phyloP scores from a whole-genome alignment of 2,113 vertebrate species.

The Austrofundulus limnaeus region DNA sequence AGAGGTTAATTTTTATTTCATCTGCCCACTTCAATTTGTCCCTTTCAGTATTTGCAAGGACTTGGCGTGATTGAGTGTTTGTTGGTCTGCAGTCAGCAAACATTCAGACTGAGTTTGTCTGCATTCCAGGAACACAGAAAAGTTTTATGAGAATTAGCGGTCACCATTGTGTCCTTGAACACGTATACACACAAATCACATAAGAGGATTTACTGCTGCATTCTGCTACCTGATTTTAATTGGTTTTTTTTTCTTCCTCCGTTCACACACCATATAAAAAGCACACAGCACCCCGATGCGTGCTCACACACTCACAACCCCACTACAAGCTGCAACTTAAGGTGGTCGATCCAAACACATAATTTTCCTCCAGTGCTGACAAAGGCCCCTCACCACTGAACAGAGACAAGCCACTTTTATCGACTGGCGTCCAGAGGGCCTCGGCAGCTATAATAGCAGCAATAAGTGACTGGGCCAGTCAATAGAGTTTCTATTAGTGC shows the following conservation, averaged over 20 bases:
- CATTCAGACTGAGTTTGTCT: conserved; percentile 34
- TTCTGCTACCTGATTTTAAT: conserved; percentile 27
- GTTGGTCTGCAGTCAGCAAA: conserved; percentile 26
- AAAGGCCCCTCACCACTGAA: conserved; percentile 61
- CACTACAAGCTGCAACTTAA: conserved; percentile 48
- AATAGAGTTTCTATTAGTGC: conserved; percentile 76
- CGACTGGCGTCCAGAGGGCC: conserved; percentile 64
- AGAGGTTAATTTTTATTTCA: conserved; percentile 1
- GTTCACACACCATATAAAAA: conserved; percentile 3
- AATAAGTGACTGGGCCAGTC: conserved; percentile 71
- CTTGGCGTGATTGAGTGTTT: conserved; percentile 36
- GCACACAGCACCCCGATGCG: background rate
- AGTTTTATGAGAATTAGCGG: conserved; percentile 42
- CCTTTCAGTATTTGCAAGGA: conserved; percentile 25
- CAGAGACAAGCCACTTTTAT: conserved; percentile 70
- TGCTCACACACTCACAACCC: conserved; percentile 10
- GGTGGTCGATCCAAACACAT: conserved; percentile 74
- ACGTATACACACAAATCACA: conserved; percentile 8
- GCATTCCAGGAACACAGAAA: conserved; percentile 36
- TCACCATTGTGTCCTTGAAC: conserved; percentile 12
- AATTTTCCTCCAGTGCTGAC: conserved; percentile 73
- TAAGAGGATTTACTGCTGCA: conserved; percentile 44
- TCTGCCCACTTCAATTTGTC: conserved; percentile 15
- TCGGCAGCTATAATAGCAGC: conserved; percentile 69
- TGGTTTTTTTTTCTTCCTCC: conserved; percentile 7